Evolutionary conservation across 2,888 invertebrate genomes (phyloP).

Genomic region (Xestia c-nigrum): DNA sequence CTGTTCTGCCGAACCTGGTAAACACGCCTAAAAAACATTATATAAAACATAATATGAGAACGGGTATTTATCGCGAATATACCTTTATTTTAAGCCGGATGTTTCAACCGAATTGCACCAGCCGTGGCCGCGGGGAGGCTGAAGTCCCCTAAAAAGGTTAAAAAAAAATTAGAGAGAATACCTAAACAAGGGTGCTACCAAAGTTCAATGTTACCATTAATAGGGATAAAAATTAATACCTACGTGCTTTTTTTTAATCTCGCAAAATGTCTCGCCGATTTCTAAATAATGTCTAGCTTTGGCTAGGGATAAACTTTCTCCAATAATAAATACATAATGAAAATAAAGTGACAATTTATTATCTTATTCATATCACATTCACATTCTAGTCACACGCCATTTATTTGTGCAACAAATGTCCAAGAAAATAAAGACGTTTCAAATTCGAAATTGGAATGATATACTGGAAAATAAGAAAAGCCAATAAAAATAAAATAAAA

Average conservation of each 20-base stretch:
- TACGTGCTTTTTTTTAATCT: neutral
- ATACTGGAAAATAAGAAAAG: slow-evolving; percentile 12
- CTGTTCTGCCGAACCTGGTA: too few species aligned
- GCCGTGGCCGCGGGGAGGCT: too few species aligned
- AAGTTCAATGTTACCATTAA: too few species aligned
- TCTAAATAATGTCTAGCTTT: neutral
- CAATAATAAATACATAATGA: slow-evolving; percentile 9
- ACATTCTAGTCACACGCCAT: slow-evolving; percentile 38
- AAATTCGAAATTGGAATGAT: slow-evolving; percentile 32
- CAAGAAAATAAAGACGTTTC: slow-evolving; percentile 49
- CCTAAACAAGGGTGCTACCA: too few species aligned
- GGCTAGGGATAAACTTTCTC: neutral
- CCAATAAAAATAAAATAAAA: slow-evolving; percentile 35
- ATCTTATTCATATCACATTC: slow-evolving; percentile 36
- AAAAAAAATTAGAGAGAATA: too few species aligned
- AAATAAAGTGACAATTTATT: slow-evolving; percentile 23
- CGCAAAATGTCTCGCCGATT: neutral
- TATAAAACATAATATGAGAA: too few species aligned
- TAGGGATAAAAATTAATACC: neutral
- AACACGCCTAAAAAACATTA: too few species aligned
- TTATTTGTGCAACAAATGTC: slow-evolving; percentile 35
- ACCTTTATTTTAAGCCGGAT: too few species aligned
- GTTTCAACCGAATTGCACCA: too few species aligned
- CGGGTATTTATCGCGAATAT: too few species aligned
- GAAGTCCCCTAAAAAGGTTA: too few species aligned